Evolutionary conservation across 2,888 invertebrate genomes (phyloP), one percentile per base, ranked within the genome.

Genomic region (Megastigmus dorsalis): DNA sequence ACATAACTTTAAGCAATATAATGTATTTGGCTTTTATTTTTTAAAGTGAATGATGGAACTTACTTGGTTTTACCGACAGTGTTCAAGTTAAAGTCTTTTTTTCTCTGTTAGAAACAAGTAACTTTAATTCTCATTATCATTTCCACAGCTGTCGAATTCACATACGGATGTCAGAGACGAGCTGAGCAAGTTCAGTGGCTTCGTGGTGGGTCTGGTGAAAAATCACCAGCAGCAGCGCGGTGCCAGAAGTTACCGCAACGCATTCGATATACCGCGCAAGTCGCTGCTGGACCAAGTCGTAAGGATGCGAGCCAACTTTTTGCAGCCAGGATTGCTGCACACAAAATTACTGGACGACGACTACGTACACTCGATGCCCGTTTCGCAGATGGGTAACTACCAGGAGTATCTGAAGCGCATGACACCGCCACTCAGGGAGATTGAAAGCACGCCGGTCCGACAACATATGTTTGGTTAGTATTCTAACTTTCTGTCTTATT

Each of bases 321-420:
- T 98, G 43, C 95, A 95, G 83, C 93, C 94, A 2, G 93, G 95
- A 15, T 90, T 95, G 50, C 90, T 93, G 26, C 93, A 93, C 78
- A 93, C 93, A 0, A 92, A 93, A 72, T 88, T 95, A 59, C 91
- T 95, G 67, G 95, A 97, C 85, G 96, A 97, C 84, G 98, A 99
- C 89, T 95, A 95, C 81, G 92, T 97, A 7, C 99, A 99, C 88
- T 96, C 95, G 73, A 93, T 98, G 91, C 98, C 99, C 4, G 96
- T 99, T 20, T 94, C 96, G 20, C 97, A 97, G 88, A 99, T 99
- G 99, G 99, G 99, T 82, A 99, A 99, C 90, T 99, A 99, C 89
- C 98, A 99, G 89, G 98, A 99, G 88, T 98, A 99, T 87, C 90
- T 99, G 76, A 98, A 98, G 89, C 93, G 96, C 69, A 95, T 96